Conservation (phyloP, 2,888 invertebrate genomes). For the Anaspis maculata region DNA sequence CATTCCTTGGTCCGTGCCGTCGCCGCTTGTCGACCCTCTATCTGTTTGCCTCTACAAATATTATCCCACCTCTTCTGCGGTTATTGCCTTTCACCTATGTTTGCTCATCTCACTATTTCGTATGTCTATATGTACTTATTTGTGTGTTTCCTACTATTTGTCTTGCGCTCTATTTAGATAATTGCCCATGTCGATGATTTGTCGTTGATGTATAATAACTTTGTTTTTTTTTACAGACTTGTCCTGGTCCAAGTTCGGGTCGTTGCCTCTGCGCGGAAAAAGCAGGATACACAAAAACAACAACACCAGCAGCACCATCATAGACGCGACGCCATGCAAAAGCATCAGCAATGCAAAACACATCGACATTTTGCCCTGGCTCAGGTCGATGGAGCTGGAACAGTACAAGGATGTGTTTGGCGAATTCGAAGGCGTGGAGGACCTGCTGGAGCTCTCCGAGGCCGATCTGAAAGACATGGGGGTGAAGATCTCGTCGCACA, state of each 20-base stretch:
- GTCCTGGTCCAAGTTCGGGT: background rate
- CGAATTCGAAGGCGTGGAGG: slow-evolving; percentile 50
- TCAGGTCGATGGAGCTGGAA: slow-evolving; percentile 50
- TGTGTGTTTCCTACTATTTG: too few species aligned
- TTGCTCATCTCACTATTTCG: too few species aligned
- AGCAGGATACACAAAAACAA: background rate
- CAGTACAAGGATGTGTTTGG: slow-evolving; percentile 48
- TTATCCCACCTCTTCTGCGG: too few species aligned
- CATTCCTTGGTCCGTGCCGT: too few species aligned
- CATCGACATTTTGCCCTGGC: slow-evolving; percentile 51
- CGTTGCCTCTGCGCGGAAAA: background rate
- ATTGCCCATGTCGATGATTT: too few species aligned
- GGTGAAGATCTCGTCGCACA: slow-evolving; percentile 53
- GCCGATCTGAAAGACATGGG: slow-evolving; percentile 53
- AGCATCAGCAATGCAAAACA: slow-evolving; percentile 8
- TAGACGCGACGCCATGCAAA: background rate
- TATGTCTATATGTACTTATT: too few species aligned
- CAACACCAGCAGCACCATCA: background rate
- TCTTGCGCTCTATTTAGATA: too few species aligned
- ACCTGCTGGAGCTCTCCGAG: slow-evolving; percentile 49
- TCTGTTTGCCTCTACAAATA: too few species aligned
- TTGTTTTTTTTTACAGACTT: background rate
- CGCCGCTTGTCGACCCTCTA: too few species aligned
- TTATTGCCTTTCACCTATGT: too few species aligned
- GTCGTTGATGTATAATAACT: too few species aligned